Base-by-base conservation (phyloP, 2,888 invertebrate genomes). In the Xestia sexstrigata region DNA sequence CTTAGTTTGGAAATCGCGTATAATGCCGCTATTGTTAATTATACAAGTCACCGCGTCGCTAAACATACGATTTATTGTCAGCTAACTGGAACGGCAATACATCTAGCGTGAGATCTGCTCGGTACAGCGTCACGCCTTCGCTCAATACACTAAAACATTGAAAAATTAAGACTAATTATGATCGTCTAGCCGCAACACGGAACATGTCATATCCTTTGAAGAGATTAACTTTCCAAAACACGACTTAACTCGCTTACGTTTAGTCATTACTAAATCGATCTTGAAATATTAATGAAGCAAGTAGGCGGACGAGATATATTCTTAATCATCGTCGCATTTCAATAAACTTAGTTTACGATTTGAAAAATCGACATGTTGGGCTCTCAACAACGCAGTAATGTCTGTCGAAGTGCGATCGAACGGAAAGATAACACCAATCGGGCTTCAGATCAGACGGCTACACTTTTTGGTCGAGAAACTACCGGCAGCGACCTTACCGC, bases 31-130 rank as follows among this genome's bases (percentile, higher is more conserved):
- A 95, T 96, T 96, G 96, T 96, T 95, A 95, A 96, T 96, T 96
- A 95, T 94, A 95, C 95, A 94, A 95, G 94, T 94, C 95, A 94
- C 93, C 91, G 93, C 94, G 94, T 93, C 95, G 95, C 94, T 95
- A 95, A 96, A 95, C 95, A 95, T 94, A 95, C 95, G 94, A 96
- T 96, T 96, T 96, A 96, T 95, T 95, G 94, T 95, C 93, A 93
- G 94, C 89, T 92, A 94, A 95, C 93, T 96, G 91, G 96, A 95
- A 95, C 95, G 91, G 88, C 91, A 90, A 93, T 94, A 94, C 91
- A 92, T 95, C 93, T 86, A 83, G 92, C 92, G 93, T 94, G 95
- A 95, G 94, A 94, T 95, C 90, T 94, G 92, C 92, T 88, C 91
- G 89, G 89, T 81, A 90, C 90, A 88, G 87, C 86, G 90, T 90